These are phyloP conservation scores for Artibeus jamaicensis DNA, from an alignment of 2,797 vertebrate species.

Conservation along the genomic window DNA sequence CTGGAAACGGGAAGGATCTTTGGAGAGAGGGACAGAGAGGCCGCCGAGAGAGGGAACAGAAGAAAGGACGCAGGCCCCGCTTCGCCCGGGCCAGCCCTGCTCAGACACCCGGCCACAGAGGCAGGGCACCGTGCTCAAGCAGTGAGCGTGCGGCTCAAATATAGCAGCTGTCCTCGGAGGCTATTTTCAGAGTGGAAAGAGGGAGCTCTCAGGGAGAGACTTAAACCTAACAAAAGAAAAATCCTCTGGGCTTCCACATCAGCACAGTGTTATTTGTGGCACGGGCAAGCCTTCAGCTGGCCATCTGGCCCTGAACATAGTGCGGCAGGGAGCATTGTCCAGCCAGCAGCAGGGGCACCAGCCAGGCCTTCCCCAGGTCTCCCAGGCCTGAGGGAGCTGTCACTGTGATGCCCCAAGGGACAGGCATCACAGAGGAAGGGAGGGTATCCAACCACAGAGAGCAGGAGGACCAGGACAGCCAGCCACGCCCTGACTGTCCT, in stretches of 20 bases:
- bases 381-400: neutral
- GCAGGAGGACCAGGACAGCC: neutral
- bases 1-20: neutral
- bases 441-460: neutral
- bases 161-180: neutral
- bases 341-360: rapidly evolving
- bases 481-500: neutral
- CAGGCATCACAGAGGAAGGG: neutral
- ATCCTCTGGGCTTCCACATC: neutral
- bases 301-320: neutral
- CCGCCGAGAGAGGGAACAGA: neutral
- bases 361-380: neutral
- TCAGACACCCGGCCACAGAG: rapidly evolving
- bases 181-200: conserved; percentile 19
- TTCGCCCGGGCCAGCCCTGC: rapidly evolving
- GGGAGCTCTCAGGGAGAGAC: neutral
- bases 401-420: neutral
- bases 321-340: too few species aligned
- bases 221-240: conserved; percentile 23
- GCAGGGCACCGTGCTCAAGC: rapidly evolving
- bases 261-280: neutral
- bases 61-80: rapidly evolving
- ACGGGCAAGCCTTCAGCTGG: neutral
- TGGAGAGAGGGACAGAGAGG: neutral
- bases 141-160: neutral